Conservation (phyloP, 2,797 vertebrate species). For the Mareca penelope region DNA sequence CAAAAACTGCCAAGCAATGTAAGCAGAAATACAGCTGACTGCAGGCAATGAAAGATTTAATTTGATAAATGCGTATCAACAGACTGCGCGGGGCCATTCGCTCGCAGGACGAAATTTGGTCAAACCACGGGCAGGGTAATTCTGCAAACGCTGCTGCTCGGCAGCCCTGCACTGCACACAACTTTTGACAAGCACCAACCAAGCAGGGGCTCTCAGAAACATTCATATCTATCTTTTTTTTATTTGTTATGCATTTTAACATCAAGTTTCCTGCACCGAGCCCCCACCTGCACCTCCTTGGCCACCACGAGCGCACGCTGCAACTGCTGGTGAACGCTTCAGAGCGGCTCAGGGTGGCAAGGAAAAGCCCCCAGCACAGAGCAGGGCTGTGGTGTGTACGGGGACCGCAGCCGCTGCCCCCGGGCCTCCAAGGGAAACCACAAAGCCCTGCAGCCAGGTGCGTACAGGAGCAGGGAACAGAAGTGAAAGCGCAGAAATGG, state of each 20-base stretch:
- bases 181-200: neutral
- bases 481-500: neutral
- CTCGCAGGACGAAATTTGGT: neutral
- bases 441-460: neutral
- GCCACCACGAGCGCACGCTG: neutral
- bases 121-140: neutral
- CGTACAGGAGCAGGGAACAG: neutral
- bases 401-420: neutral
- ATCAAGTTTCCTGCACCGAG: neutral
- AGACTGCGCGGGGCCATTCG: fast-evolving
- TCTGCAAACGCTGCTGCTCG: neutral
- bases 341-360: neutral
- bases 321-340: neutral
- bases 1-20: neutral
- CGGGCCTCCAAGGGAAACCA: neutral
- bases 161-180: neutral
- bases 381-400: neutral
- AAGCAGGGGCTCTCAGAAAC: neutral
- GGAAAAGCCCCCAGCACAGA: neutral
- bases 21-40: neutral
- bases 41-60: neutral
- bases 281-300: neutral
- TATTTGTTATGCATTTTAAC: neutral
- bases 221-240: neutral
- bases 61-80: neutral